A percentile compares a stretch with the other conserved stretches of the same genome.
phyloP scores from a whole-genome alignment of 2,797 vertebrate species.

The Jordanella pulchra region DNA sequence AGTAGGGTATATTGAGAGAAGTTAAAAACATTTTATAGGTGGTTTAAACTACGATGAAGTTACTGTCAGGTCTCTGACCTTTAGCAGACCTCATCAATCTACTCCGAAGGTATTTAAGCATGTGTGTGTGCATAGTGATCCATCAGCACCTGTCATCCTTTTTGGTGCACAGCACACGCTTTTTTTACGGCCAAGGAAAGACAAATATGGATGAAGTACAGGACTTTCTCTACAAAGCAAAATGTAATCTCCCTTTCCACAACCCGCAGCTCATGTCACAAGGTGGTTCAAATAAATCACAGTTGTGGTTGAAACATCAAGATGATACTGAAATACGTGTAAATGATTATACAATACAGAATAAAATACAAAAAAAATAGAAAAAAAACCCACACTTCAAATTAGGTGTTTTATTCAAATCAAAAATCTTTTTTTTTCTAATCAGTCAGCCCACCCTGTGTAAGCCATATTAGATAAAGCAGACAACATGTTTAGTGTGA shows the following conservation, averaged over 20 bases:
- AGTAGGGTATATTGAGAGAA: neutral
- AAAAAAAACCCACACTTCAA: too few relatives aligned
- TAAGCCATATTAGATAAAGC: neutral
- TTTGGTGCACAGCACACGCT: constrained; percentile 28
- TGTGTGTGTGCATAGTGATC: constrained; percentile 38
- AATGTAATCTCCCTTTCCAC: constrained; percentile 28
- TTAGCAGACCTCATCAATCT: constrained; percentile 42
- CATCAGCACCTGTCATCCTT: constrained; percentile 34
- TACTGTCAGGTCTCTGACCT: constrained; percentile 40
- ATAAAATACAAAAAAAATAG: neutral
- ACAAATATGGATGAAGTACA: constrained; percentile 28
- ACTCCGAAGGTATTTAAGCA: constrained; percentile 19
- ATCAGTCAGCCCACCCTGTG: neutral
- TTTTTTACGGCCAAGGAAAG: constrained; percentile 39
- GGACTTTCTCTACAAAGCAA: constrained; percentile 28
- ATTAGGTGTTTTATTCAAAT: too few relatives aligned
- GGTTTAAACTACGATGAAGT: constrained; percentile 12
- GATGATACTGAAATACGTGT: neutral
- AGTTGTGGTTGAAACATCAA: neutral
- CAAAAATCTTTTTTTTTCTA: neutral
- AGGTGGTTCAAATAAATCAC: neutral
- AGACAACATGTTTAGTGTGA: neutral
- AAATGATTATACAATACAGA: neutral
- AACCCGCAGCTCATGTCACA: neutral
- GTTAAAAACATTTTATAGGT: constrained; percentile 19